Percentiles rank a stretch among this genome's conserved stretches.
Evolutionary conservation across 2,888 invertebrate species (phyloP).

Genomic region (Anarsia innoxiella): DNA sequence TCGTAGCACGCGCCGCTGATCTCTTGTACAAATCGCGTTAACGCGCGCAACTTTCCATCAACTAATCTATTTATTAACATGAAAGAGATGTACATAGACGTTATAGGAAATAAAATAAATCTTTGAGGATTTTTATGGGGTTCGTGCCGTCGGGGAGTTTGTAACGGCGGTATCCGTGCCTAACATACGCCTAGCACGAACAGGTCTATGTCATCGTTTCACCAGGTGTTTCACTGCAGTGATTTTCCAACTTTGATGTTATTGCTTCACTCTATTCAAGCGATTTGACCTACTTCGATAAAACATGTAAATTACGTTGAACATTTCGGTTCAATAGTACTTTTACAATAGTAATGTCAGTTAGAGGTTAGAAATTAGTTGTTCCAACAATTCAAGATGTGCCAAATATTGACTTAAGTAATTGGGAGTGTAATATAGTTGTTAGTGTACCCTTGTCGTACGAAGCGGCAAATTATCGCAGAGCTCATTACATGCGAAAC

Average conservation of each 20-base stretch:
- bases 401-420: too few species aligned
- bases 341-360: too few species aligned
- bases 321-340: too few species aligned
- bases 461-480: neutral
- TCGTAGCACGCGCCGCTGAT: too few species aligned
- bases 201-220: neutral
- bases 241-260: conserved; percentile 1
- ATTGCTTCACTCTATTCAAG: neutral
- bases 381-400: too few species aligned
- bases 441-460: neutral
- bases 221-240: conserved; percentile 1
- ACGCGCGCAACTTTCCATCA: neutral
- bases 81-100: neutral
- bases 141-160: conserved; percentile 1
- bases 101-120: conserved; percentile 1
- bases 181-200: neutral
- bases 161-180: neutral
- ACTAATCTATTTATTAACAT: neutral
- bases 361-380: too few species aligned
- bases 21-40: too few species aligned
- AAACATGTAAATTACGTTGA: too few species aligned
- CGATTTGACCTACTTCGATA: neutral
- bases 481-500: conserved; percentile 1
- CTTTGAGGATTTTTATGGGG: neutral
- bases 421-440: too few species aligned